Evolutionary conservation across 2,113 vertebrate species (phyloP).

Genomic region (Danionella cerebrum): DNA sequence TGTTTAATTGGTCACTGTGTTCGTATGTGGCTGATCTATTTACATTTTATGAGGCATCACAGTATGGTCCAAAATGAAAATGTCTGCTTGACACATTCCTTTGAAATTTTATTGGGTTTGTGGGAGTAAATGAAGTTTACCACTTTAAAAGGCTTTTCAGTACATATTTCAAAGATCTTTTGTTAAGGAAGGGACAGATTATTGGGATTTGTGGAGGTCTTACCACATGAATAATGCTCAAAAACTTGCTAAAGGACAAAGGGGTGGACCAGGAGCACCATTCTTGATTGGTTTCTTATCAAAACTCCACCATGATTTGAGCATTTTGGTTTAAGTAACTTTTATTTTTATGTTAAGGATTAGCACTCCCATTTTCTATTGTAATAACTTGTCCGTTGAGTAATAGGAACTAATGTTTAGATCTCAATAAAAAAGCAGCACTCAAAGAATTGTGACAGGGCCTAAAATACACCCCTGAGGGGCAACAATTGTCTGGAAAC

Average conservation of each 20-base stretch:
- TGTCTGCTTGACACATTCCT: not conserved
- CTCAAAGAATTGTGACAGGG: not conserved
- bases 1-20: constrained; percentile 45
- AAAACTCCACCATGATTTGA: too few relatives aligned
- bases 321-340: too few relatives aligned
- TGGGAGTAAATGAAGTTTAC: not conserved
- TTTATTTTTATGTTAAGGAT: too few relatives aligned
- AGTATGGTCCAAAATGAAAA: not conserved
- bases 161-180: not conserved
- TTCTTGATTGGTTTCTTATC: too few relatives aligned
- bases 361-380: too few relatives aligned
- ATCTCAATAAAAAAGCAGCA: constrained; percentile 6
- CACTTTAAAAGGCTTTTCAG: not conserved
- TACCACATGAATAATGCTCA: not conserved
- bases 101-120: constrained; percentile 2
- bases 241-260: too few relatives aligned
- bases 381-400: not conserved
- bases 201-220: not conserved
- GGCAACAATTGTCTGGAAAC: not conserved
- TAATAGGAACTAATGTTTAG: not conserved
- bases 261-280: too few relatives aligned
- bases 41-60: constrained; percentile 35
- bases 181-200: not conserved
- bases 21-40: constrained; percentile 35
- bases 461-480: constrained; percentile 12